Conservation (phyloP, 35 echinoderm and acorn worm genomes). For the Ophiothrix spiculata region DNA sequence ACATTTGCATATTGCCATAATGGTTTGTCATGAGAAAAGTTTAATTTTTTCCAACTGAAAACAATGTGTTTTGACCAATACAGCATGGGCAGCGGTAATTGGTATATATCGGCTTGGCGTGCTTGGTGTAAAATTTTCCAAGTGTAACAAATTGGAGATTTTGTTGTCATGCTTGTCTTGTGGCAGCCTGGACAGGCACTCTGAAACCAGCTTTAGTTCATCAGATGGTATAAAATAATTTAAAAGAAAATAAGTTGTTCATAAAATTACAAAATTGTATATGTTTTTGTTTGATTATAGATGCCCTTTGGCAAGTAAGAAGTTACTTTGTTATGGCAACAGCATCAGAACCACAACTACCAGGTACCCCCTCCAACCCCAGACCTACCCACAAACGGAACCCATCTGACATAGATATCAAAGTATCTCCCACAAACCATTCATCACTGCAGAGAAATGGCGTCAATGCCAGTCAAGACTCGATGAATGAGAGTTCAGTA, state of each 20-base stretch:
- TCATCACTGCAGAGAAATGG: not conserved
- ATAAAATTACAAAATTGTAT: not conserved
- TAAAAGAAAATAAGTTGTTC: not conserved
- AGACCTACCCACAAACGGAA: not conserved
- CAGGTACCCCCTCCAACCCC: not conserved
- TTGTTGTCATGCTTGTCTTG: too few species aligned
- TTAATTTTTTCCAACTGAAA: too few species aligned
- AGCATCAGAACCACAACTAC: not conserved
- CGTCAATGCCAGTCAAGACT: constrained; percentile 2
- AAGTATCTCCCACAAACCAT: not conserved
- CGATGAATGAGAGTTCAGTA: not conserved
- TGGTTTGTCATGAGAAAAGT: too few species aligned
- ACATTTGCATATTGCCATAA: too few species aligned
- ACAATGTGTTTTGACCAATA: too few species aligned
- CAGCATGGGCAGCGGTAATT: too few species aligned
- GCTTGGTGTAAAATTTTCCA: not conserved
- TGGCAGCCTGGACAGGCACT: too few species aligned
- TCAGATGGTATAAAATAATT: not conserved
- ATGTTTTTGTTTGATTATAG: not conserved
- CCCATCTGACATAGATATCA: not conserved
- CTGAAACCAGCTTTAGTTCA: too few species aligned
- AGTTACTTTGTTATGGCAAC: not conserved
- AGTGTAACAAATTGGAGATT: not conserved
- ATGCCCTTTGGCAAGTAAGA: not conserved
- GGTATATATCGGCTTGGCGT: not conserved